Percentiles rank a stretch among this genome's conserved stretches.
These are phyloP conservation scores for Carposina sasakii DNA, from an alignment of 1,140 invertebrate species.

Conservation along the genomic window DNA sequence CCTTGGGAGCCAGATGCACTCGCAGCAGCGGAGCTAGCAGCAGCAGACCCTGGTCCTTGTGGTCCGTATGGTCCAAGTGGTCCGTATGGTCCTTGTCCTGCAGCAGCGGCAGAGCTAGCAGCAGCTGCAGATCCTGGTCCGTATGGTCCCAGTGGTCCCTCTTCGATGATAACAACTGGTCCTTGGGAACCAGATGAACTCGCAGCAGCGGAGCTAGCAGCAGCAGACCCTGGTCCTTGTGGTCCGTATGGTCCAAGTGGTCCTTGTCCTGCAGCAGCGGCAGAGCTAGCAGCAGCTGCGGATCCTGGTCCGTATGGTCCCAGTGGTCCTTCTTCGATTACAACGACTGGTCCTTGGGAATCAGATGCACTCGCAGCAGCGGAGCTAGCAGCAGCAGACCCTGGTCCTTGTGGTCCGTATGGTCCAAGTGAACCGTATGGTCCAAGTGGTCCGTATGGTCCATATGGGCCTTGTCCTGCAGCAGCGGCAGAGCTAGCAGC, in stretches of 20 bases:
- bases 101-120: too few species aligned
- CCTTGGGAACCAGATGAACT: neutral
- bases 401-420: neutral
- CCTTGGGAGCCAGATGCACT: neutral
- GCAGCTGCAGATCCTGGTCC: too few species aligned
- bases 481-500: constrained; percentile 12
- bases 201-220: neutral
- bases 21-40: neutral
- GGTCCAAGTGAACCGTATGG: neutral
- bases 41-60: neutral
- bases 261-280: neutral
- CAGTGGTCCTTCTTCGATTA: too few species aligned
- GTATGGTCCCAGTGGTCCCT: too few species aligned
- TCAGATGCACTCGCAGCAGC: too few species aligned
- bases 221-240: neutral
- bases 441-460: constrained; percentile 10
- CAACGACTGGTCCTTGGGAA: neutral
- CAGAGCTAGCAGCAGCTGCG: neutral
- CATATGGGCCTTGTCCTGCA: neutral
- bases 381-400: neutral
- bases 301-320: neutral
- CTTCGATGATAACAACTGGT: too few species aligned
- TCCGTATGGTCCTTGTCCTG: too few species aligned
- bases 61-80: neutral
- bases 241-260: neutral